Evolutionary conservation across 2,888 invertebrate genomes (phyloP), one percentile per base, ranked within the genome.

Genomic region (Timema cristinae): DNA sequence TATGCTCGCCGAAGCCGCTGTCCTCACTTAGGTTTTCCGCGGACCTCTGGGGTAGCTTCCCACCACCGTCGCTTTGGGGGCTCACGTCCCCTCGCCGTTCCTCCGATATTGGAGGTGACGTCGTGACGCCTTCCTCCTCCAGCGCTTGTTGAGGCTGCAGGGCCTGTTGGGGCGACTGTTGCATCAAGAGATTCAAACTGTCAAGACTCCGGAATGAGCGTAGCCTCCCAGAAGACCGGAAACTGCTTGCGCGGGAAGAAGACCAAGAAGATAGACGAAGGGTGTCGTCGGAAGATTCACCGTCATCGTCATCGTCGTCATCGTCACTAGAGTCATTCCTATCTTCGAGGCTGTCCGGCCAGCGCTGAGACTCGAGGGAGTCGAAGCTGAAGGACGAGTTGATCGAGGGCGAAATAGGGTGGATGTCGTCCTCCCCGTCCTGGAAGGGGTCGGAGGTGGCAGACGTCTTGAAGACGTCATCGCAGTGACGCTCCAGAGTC

Each of bases 21-120:
- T 92, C 92, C 81, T 92, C 92, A 79, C 91, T 91, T 76, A 92
- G 84, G 85, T 92, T 92, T 80, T 92, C 92, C 47, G 88, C 88
- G 66, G 91, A 91, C 75, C 78, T 68, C 74, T 73, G 73, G 67
- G 71, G 66, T 73, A 75, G 76, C 76, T 67, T 74, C 76, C 52
- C 77, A 77, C 13, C 13, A 11, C 47, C 15, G 63, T 47, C 16
- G 7, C 50, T 11, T 10, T 50, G n/a, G 7, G 66, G 32, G 2
- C 4, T 16, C 13, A 50, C 51, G 11, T 50, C 50, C 9, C 49
- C 47, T 50, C 15, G 49, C 7, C 63, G 47, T n/a, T 56, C 50
- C 5, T 52, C 13, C 47, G 72, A 13, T 47, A 51, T n/a, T 7
- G 52, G 56, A 6, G 50, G 11, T 0, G 66, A 50, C n/a, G 61